Base-by-base conservation (phyloP, 2,888 invertebrate genomes). In the Trachelus stipa region DNA sequence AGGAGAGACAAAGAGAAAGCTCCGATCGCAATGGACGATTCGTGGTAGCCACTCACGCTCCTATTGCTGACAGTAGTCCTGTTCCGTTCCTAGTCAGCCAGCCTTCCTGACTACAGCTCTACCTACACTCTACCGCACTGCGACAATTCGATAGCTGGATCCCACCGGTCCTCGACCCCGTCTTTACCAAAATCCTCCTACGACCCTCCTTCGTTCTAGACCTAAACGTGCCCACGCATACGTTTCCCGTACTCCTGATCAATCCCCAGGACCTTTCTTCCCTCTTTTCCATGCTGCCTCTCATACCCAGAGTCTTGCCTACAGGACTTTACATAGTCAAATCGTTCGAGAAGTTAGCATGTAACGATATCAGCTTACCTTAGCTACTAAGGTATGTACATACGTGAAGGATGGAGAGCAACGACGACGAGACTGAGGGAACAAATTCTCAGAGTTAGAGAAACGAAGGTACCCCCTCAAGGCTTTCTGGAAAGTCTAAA, bases 131-230 rank as follows among this genome's bases (percentile, higher is more conserved):
- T 88, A 90, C 90, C 89, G 90, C 90, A 90, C 87, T 90, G 90
- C 90, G 90, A 90, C 90, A 90, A 88, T 90, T 88, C 89, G 88
- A 90, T 88, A 83, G 86, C 85, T 88, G 86, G 86, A 86, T 81
- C 71, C 75, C 73, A 80, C 37, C 79, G 83, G 79, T 82, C 81
- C 82, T 82, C 83, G 78, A 79, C 80, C 78, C 79, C 82, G 83
- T 83, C 82, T 83, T 78, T 78, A 74, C 79, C 79, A 34, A 68
- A 77, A 71, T 74, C 69, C 79, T 74, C 40, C 74, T 34, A 23
- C 11, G 73, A 77, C 76, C 68, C 34, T 12, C 73, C 33, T 35
- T 33, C 35, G 11, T 73, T 33, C 33, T 33, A 73, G 30, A 30
- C 30, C 34, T 34, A 73, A 73, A 30, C 56, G 56, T 56, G 56